Evolutionary conservation across 2,113 vertebrate species (phyloP).

Genomic region (Entomyzon cyanotis): DNA sequence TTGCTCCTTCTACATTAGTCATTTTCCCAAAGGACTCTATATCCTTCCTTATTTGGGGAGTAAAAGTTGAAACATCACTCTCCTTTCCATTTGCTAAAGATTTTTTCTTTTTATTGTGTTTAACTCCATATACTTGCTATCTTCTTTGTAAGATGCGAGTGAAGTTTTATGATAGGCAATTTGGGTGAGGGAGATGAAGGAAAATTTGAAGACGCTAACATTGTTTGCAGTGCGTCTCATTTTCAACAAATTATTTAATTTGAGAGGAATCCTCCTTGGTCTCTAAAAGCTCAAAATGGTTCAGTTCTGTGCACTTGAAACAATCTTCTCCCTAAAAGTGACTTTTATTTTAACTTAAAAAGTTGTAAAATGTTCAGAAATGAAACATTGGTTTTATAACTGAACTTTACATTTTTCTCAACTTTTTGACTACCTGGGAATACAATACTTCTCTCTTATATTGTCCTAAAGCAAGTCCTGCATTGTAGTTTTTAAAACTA

Average conservation of each 20-base stretch:
- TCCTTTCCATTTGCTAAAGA: conserved; percentile 51
- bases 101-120: conserved; percentile 17
- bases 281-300: neutral
- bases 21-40: conserved; percentile 52
- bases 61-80: conserved; percentile 15
- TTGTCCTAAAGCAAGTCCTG: neutral
- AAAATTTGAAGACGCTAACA: neutral
- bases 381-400: neutral
- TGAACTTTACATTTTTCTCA: neutral
- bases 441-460: neutral
- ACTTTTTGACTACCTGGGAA: neutral
- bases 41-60: conserved; percentile 63
- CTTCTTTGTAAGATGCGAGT: neutral
- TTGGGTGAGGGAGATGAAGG: neutral
- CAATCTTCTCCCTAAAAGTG: neutral
- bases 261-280: neutral
- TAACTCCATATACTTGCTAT: neutral
- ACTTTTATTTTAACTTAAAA: neutral
- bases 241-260: neutral
- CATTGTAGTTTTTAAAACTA: neutral
- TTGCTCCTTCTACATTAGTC: conserved; percentile 55
- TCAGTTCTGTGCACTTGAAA: neutral
- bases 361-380: neutral
- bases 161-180: neutral
- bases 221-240: neutral